Percentiles rank a stretch among this genome's conserved stretches.
phyloP scores from a whole-genome alignment of 2,113 vertebrate genomes.

The Salminus brasiliensis region DNA sequence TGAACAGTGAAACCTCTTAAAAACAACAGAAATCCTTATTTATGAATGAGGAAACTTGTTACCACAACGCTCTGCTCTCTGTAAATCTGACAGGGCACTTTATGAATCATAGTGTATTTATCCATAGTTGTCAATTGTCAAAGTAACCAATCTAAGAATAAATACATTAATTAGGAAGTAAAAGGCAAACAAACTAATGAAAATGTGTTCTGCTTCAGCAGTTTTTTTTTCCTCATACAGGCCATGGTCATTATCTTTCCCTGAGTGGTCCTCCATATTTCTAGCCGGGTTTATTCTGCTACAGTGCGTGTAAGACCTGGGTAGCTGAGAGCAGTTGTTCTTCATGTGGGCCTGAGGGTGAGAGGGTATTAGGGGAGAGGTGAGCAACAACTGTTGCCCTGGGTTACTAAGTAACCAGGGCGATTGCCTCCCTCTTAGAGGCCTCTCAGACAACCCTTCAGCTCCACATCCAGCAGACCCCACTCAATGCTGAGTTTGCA shows the following conservation, averaged over 20 bases:
- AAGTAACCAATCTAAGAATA: too few species aligned
- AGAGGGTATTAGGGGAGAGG: conserved; percentile 79
- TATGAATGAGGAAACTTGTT: too few species aligned
- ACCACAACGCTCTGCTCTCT: neutral
- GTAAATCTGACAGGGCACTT: too few species aligned
- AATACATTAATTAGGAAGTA: too few species aligned
- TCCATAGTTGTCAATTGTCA: too few species aligned
- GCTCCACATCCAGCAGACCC: conserved; percentile 35
- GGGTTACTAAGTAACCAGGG: conserved; percentile 76
- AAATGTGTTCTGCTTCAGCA: too few species aligned
- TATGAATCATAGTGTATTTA: too few species aligned
- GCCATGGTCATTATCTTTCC: neutral
- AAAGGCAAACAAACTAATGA: too few species aligned
- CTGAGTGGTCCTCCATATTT: neutral
- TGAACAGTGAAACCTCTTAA: too few species aligned
- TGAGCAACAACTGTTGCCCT: conserved; percentile 65
- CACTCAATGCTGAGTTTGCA: conserved; percentile 1
- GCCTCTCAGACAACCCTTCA: conserved; percentile 52
- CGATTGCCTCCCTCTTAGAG: conserved; percentile 52
- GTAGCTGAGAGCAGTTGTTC: conserved; percentile 66
- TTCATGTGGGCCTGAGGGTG: conserved; percentile 75
- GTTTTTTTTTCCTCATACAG: too few species aligned
- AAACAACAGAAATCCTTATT: too few species aligned
- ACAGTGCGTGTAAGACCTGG: conserved; percentile 55
- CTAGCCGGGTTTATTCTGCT: conserved; percentile 33